A percentile compares a stretch with the other conserved stretches of the same genome.
These are phyloP conservation scores for Rhadinocentrus ornatus DNA, from an alignment of 2,797 vertebrate genomes.

Conservation along the genomic window DNA sequence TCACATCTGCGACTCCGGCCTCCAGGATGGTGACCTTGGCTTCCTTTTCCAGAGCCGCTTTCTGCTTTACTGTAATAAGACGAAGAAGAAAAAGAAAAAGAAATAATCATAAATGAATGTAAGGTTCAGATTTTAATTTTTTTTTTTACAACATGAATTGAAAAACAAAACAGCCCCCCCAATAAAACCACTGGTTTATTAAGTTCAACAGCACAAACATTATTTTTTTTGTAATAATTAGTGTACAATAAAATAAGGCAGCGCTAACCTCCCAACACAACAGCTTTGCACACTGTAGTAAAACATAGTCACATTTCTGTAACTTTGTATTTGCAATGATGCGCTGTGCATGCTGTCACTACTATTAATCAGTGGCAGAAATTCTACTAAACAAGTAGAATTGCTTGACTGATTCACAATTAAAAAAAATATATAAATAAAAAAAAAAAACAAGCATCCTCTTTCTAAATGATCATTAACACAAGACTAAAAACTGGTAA, in stretches of 20 bases:
- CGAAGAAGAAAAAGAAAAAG: too few species aligned
- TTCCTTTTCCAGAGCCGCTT: constrained; percentile 73
- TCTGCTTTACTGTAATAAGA: constrained; percentile 58
- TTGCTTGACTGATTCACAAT: constrained; percentile 26
- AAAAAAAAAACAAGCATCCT: not conserved
- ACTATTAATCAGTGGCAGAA: constrained; percentile 34
- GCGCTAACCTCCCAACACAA: not conserved
- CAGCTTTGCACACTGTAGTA: not conserved
- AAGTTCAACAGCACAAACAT: too few species aligned
- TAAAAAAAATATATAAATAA: constrained; percentile 22
- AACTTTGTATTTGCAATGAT: constrained; percentile 9
- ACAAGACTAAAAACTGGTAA: not conserved
- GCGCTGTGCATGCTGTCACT: constrained; percentile 11
- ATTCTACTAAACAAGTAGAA: constrained; percentile 43
- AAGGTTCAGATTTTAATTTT: too few species aligned
- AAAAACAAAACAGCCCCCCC: not conserved
- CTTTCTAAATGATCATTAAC: constrained; percentile 26
- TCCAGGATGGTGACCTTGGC: constrained; percentile 87
- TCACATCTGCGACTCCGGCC: constrained; percentile 86
- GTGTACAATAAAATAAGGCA: too few species aligned
- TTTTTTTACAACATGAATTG: constrained; percentile 1
- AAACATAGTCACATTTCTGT: not conserved
- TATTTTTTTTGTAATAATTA: too few species aligned
- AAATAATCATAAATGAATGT: not conserved
- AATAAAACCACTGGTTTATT: too few species aligned